These are phyloP conservation scores for Pelosia muscerda DNA, from an alignment of 2,888 invertebrate species.

Conservation along the genomic window DNA sequence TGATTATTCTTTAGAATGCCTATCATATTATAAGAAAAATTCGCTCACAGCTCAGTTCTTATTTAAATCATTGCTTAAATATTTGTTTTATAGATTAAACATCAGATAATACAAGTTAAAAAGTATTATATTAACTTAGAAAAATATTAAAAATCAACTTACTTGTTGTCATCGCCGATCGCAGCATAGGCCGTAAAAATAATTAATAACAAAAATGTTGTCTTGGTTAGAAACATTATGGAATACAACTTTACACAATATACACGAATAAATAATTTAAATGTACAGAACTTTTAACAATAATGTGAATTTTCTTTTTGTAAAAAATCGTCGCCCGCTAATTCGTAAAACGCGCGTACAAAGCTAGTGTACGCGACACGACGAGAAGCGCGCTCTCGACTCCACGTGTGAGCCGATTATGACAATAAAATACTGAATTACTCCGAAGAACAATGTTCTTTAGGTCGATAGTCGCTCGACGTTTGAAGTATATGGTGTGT, in stretches of 20 bases:
- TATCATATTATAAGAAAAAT: neutral
- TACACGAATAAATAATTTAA: neutral
- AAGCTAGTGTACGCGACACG: conserved; percentile 48
- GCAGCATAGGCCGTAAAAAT: conserved; percentile 71
- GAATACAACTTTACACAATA: neutral
- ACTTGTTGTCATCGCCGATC: conserved; percentile 75
- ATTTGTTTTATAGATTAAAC: no score
- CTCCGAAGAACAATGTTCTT: no score
- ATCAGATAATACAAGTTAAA: neutral
- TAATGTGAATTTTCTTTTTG: neutral
- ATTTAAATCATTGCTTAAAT: neutral
- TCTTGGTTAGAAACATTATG: conserved; percentile 56
- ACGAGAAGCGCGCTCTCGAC: conserved; percentile 54
- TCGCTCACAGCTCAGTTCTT: neutral
- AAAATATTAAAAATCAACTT: conserved; percentile 37
- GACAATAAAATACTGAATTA: conserved; percentile 56
- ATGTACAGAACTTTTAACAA: neutral
- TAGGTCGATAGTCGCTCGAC: conserved; percentile 5
- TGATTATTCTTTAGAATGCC: neutral
- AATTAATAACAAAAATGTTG: conserved; percentile 63
- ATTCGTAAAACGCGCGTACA: conserved; percentile 51
- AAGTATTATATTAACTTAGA: no score
- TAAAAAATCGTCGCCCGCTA: conserved; percentile 53
- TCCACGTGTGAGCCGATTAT: conserved; percentile 56
- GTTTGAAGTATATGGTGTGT: conserved; percentile 20